These are phyloP conservation scores for Hucho hucho DNA, from an alignment of 2,113 vertebrate genomes.

Conservation along the genomic window DNA sequence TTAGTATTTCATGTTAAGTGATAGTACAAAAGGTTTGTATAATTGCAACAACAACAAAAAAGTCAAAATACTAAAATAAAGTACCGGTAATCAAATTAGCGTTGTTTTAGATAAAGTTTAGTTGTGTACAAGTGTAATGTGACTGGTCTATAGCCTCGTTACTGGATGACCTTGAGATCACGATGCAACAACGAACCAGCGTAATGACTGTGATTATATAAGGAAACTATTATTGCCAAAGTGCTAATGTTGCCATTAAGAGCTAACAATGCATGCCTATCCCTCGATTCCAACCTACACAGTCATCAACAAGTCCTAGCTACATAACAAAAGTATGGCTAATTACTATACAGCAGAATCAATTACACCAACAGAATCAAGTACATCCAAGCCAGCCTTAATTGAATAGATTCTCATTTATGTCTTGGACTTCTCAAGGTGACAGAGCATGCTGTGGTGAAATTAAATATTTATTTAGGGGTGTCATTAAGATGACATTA, in stretches of 20 bases:
- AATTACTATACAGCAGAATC: slow-evolving; percentile 61
- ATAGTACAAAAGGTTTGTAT: background rate
- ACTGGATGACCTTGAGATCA: slow-evolving; percentile 49
- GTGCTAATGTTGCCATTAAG: slow-evolving; percentile 54
- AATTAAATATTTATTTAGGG: slow-evolving; percentile 77
- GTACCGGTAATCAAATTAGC: background rate
- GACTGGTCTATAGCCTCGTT: slow-evolving; percentile 20
- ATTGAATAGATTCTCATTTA: slow-evolving; percentile 57
- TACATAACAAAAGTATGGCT: slow-evolving; percentile 37
- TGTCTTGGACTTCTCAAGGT: slow-evolving; percentile 54
- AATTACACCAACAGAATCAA: slow-evolving; percentile 30
- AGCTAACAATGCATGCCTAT: slow-evolving; percentile 30
- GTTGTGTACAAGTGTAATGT: background rate
- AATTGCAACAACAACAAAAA: background rate
- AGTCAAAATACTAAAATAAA: background rate
- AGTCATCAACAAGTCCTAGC: slow-evolving; percentile 33
- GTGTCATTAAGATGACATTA: slow-evolving; percentile 70
- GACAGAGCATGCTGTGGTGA: slow-evolving; percentile 63
- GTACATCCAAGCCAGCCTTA: slow-evolving; percentile 32
- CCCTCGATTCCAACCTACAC: slow-evolving; percentile 32
- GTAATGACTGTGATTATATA: slow-evolving; percentile 61
- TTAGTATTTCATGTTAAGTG: background rate
- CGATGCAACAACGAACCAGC: slow-evolving; percentile 32
- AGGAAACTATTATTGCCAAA: slow-evolving; percentile 38
- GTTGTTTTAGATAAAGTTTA: background rate